phyloP scores from a whole-genome alignment of 2,113 vertebrate genomes.

The Alethe diademata region DNA sequence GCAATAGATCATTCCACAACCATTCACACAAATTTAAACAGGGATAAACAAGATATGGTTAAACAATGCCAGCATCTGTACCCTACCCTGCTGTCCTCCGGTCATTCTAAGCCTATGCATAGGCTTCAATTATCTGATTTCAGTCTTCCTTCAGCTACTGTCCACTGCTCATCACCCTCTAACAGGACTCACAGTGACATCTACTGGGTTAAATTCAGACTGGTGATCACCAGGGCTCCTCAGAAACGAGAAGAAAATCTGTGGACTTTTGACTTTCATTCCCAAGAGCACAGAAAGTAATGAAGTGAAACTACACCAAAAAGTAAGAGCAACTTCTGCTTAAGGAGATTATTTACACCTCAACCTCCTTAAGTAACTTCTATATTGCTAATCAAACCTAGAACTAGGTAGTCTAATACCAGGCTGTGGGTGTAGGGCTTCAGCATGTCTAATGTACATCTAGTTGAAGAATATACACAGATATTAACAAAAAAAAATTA shows the following conservation, averaged over 20 bases:
- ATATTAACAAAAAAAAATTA: background rate
- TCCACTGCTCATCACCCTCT: slow-evolving; percentile 3
- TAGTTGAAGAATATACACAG: background rate
- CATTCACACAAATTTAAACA: background rate
- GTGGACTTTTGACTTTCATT: background rate
- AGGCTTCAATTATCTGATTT: background rate
- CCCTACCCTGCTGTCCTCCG: background rate
- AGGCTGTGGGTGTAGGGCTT: background rate
- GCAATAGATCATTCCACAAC: background rate
- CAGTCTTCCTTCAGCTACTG: background rate
- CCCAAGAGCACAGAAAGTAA: background rate
- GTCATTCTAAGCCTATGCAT: background rate
- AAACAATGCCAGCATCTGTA: background rate
- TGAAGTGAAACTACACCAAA: background rate
- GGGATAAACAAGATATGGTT: background rate
- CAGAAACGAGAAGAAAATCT: background rate
- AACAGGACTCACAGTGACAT: slow-evolving; percentile 68
- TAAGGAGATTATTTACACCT: background rate
- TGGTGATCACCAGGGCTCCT: background rate
- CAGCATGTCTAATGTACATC: background rate
- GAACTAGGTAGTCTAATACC: background rate
- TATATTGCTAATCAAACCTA: background rate
- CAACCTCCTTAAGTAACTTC: background rate
- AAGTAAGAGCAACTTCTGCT: background rate
- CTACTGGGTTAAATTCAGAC: slow-evolving; percentile 64